Conservation (phyloP, 2,888 invertebrate genomes). For the Polydrusus pterygomalis region DNA sequence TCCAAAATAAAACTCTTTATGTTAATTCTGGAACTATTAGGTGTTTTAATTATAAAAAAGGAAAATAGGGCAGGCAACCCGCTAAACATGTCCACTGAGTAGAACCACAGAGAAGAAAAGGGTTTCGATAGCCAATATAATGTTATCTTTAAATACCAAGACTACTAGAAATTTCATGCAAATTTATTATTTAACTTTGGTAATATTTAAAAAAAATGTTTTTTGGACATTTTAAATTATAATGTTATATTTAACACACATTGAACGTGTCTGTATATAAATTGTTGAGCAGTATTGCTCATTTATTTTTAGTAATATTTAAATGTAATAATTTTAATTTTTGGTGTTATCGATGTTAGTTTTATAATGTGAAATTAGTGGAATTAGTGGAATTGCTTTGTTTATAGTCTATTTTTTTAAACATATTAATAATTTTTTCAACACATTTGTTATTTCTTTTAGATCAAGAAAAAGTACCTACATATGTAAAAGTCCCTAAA, state of each 20-base stretch:
- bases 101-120: too few relatives aligned
- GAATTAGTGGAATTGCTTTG: constrained; percentile 3
- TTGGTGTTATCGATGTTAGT: not conserved
- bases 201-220: not conserved
- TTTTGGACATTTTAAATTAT: too few relatives aligned
- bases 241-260: too few relatives aligned
- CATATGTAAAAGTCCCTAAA: not conserved
- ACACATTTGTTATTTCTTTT: not conserved
- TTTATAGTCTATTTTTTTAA: constrained; percentile 21
- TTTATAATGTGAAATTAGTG: not conserved
- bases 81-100: too few relatives aligned
- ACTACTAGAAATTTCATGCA: too few relatives aligned
- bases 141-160: too few relatives aligned
- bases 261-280: not conserved
- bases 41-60: too few relatives aligned
- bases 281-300: not conserved
- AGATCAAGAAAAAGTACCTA: not conserved
- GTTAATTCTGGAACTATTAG: too few relatives aligned
- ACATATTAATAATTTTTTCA: constrained; percentile 5
- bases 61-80: too few relatives aligned
- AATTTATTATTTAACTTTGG: too few relatives aligned
- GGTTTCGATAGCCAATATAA: too few relatives aligned
- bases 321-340: not conserved
- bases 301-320: not conserved
- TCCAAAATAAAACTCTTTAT: too few relatives aligned